These are phyloP conservation scores for Aricia agestis DNA, from an alignment of 1,140 invertebrate genomes.

Conservation along the genomic window DNA sequence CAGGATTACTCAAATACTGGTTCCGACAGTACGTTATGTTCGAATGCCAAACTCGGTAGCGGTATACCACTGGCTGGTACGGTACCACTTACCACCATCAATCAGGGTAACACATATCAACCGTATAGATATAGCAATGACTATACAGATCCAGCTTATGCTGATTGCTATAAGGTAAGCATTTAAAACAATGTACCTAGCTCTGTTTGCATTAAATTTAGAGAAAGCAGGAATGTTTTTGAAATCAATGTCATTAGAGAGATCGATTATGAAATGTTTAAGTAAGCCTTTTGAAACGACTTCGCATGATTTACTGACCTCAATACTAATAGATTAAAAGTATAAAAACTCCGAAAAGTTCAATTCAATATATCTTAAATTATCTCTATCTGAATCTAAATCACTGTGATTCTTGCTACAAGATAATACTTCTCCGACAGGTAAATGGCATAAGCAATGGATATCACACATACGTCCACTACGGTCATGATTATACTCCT, in stretches of 20 bases:
- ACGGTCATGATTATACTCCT: conserved; percentile 64
- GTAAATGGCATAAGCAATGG: conserved; percentile 72
- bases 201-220: too few relatives aligned
- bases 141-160: conserved; percentile 88
- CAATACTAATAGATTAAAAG: too few relatives aligned
- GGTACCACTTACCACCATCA: conserved; percentile 82
- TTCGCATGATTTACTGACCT: too few relatives aligned
- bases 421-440: conserved; percentile 34
- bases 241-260: too few relatives aligned
- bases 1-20: conserved; percentile 77
- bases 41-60: conserved; percentile 68
- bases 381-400: too few relatives aligned
- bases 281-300: too few relatives aligned
- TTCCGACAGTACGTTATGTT: conserved; percentile 65
- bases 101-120: conserved; percentile 71
- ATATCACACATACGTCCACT: conserved; percentile 69
- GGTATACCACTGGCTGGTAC: conserved; percentile 84
- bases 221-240: too few relatives aligned
- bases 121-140: conserved; percentile 90
- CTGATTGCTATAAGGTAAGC: conserved; percentile 71
- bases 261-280: too few relatives aligned
- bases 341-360: too few relatives aligned
- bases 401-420: too few relatives aligned
- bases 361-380: too few relatives aligned
- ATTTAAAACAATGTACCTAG: neutral